A percentile compares a stretch with the other conserved stretches of the same genome.
Evolutionary conservation across 1,140 invertebrate genomes (phyloP).

Genomic region (Drosophila parabipectinata): DNA sequence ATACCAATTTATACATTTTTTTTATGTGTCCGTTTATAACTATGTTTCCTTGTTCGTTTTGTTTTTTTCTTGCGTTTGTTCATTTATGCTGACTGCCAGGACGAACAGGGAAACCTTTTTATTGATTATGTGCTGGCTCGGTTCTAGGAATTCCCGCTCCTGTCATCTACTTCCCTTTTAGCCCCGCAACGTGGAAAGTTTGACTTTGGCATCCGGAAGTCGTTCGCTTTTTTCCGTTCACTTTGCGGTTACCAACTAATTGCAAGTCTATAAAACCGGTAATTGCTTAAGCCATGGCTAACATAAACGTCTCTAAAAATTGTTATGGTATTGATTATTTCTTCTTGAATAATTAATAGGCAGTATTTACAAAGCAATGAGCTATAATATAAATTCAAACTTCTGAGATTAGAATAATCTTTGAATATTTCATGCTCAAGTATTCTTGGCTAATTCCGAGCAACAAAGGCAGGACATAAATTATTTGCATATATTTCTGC

Average conservation of each 20-base stretch:
- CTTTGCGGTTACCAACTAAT: conserved; percentile 51
- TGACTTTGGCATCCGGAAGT: conserved; percentile 52
- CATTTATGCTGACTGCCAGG: conserved; percentile 29
- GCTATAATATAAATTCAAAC: neutral
- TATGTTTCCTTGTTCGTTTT: conserved; percentile 19
- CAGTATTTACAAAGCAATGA: neutral
- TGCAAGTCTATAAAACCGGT: conserved; percentile 43
- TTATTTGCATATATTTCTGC: conserved; percentile 19
- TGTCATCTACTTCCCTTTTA: conserved; percentile 5
- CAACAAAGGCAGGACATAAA: conserved; percentile 1
- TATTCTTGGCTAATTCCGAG: conserved; percentile 1
- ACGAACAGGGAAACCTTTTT: conserved; percentile 43
- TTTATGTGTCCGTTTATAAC: conserved; percentile 2
- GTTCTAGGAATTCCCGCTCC: conserved; percentile 12
- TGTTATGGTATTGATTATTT: neutral
- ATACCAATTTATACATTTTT: conserved; percentile 1
- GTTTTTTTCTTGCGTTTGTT: conserved; percentile 16
- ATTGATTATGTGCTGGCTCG: conserved; percentile 66
- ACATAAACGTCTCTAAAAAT: neutral
- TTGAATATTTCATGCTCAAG: conserved; percentile 8
- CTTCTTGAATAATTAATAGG: neutral
- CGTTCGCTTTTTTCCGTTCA: conserved; percentile 44
- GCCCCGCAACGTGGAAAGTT: conserved; percentile 35
- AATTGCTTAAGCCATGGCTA: neutral
- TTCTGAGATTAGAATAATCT: neutral